Conservation (phyloP, 2,888 invertebrate species). For the Tachina grossa region DNA sequence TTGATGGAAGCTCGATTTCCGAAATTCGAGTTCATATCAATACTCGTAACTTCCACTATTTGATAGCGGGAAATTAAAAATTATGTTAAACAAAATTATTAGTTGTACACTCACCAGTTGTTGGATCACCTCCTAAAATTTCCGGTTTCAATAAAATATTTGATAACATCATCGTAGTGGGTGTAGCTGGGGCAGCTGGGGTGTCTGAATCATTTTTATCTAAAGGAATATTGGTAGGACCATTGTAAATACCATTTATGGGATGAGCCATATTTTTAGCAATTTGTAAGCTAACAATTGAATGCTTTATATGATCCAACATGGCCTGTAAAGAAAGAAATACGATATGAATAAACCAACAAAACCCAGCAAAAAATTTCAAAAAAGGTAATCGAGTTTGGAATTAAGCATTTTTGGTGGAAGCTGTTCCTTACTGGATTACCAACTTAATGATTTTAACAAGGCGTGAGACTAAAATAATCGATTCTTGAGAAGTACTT, state of each 20-base stretch:
- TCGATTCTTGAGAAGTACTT: no score
- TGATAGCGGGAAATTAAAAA: no score
- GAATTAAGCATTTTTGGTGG: no score
- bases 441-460: no score
- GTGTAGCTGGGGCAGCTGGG: constrained; percentile 72
- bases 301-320: constrained; percentile 98
- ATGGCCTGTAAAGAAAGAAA: constrained; percentile 87
- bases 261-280: constrained; percentile 98
- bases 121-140: constrained; percentile 76
- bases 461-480: no score
- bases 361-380: no score
- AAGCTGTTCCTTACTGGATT: no score
- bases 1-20: no score
- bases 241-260: constrained; percentile 93
- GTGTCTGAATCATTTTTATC: constrained; percentile 54
- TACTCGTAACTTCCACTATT: no score
- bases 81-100: background rate
- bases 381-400: no score
- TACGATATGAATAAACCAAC: background rate
- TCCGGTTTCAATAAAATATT: constrained; percentile 58
- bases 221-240: constrained; percentile 82
- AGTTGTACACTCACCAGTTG: constrained; percentile 76
- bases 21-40: no score
- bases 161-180: constrained; percentile 70
- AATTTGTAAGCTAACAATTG: constrained; percentile 98